Percentiles rank a stretch among this genome's conserved stretches.
phyloP scores from a whole-genome alignment of 2,888 invertebrate genomes.

The Drepana falcataria region DNA sequence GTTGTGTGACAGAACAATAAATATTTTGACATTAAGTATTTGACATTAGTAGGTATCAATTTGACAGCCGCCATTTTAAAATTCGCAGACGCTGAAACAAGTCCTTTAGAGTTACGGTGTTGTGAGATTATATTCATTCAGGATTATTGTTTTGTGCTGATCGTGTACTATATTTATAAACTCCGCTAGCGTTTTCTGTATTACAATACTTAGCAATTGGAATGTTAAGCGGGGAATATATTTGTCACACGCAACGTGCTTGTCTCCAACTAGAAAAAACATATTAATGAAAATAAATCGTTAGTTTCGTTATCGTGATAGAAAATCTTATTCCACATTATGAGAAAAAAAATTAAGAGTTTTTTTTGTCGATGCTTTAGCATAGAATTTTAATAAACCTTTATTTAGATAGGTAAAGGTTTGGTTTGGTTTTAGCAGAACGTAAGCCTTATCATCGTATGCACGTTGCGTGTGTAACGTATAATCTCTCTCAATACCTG shows the following conservation, averaged over 20 bases:
- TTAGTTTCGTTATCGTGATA: too few species aligned
- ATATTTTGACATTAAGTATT: background rate
- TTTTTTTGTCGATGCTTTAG: too few species aligned
- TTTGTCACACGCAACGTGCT: background rate
- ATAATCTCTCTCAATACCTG: conserved; percentile 9
- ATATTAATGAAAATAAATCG: too few species aligned
- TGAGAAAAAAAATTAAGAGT: too few species aligned
- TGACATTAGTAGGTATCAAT: background rate
- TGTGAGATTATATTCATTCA: conserved; percentile 14
- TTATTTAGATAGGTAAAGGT: too few species aligned
- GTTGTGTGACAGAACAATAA: background rate
- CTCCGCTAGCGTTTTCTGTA: background rate
- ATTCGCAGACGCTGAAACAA: conserved; percentile 19
- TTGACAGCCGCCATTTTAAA: background rate
- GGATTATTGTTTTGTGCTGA: background rate
- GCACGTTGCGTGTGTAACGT: conserved; percentile 6
- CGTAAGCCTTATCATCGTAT: too few species aligned
- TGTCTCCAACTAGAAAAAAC: background rate
- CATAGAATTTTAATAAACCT: too few species aligned
- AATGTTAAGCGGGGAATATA: background rate
- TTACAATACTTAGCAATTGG: background rate
- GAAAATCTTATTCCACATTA: too few species aligned
- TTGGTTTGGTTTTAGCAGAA: too few species aligned
- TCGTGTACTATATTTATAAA: background rate
- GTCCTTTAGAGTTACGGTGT: conserved; percentile 25